A percentile compares a stretch with the other conserved stretches of the same genome.
These are phyloP conservation scores for Harpagoxenus sublaevis DNA, from an alignment of 2,888 invertebrate species.

Conservation along the genomic window DNA sequence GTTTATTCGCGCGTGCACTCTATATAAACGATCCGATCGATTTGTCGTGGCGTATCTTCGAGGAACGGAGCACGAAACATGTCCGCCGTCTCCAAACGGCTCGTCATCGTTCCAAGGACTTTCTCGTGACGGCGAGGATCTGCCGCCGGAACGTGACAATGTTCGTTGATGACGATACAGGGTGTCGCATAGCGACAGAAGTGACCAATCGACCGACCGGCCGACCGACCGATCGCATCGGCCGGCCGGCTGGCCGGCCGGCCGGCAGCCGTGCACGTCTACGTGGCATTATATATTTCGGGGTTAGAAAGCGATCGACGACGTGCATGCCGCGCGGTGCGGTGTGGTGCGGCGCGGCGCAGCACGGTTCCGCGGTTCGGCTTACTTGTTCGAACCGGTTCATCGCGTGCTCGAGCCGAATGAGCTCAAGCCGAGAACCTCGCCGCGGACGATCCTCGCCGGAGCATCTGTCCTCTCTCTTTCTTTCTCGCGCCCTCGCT, in stretches of 20 bases:
- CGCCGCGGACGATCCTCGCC: conserved; percentile 19
- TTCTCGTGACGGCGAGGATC: not conserved
- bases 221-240: not conserved
- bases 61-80: conserved; percentile 27
- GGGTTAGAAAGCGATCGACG: conserved; percentile 56
- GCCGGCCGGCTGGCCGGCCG: not conserved
- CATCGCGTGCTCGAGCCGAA: conserved; percentile 18
- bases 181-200: not conserved
- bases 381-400: conserved; percentile 24
- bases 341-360: not conserved
- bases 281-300: conserved; percentile 65
- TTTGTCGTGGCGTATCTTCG: conserved; percentile 18
- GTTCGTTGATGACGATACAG: not conserved
- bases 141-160: not conserved
- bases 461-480: conserved; percentile 43
- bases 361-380: not conserved
- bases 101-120: not conserved
- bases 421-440: not conserved
- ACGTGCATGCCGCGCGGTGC: conserved; percentile 17
- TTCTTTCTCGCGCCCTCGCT: not conserved
- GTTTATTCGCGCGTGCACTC: not conserved
- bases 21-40: conserved; percentile 2
- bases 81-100: conserved; percentile 27
- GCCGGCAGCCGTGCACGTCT: conserved; percentile 23
- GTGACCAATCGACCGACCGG: not conserved